Conservation (phyloP, 2,113 vertebrate species). For the Andinoacara biseriatus region DNA sequence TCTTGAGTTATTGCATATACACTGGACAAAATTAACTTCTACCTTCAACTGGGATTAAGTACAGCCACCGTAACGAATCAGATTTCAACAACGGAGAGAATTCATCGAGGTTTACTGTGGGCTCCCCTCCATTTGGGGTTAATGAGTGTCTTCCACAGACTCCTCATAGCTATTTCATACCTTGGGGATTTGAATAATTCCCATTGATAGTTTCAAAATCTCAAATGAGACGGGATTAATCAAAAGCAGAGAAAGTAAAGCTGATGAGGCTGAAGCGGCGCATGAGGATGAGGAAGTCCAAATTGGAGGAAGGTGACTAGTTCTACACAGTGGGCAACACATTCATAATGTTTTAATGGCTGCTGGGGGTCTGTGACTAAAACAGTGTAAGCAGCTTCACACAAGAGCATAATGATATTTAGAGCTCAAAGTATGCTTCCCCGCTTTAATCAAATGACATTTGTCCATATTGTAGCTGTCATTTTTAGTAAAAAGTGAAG, state of each 20-base stretch:
- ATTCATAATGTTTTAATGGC: slow-evolving; percentile 55
- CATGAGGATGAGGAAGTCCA: slow-evolving; percentile 62
- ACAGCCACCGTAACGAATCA: slow-evolving; percentile 74
- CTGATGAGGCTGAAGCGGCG: slow-evolving; percentile 62
- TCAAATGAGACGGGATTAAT: slow-evolving; percentile 78
- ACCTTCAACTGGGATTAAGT: slow-evolving; percentile 74
- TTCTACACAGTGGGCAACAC: slow-evolving; percentile 44
- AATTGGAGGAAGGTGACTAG: slow-evolving; percentile 61
- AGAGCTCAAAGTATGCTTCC: slow-evolving; percentile 36
- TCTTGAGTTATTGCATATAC: slow-evolving; percentile 40
- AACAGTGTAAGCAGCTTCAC: slow-evolving; percentile 42
- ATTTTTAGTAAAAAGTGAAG: slow-evolving; percentile 53
- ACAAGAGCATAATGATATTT: slow-evolving; percentile 61
- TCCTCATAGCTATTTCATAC: slow-evolving; percentile 77
- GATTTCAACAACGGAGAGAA: slow-evolving; percentile 67
- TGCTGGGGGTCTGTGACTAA: slow-evolving; percentile 40
- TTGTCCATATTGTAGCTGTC: slow-evolving; percentile 43
- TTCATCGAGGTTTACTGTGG: slow-evolving; percentile 70
- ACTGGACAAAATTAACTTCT: slow-evolving; percentile 69
- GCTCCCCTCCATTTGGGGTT: slow-evolving; percentile 74
- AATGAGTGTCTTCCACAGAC: slow-evolving; percentile 77
- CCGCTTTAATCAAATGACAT: slow-evolving; percentile 51
- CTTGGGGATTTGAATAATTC: slow-evolving; percentile 81
- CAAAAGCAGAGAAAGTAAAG: slow-evolving; percentile 71
- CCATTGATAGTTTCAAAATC: slow-evolving; percentile 79